These are phyloP conservation scores for Pycnomerus fuliginosus DNA, from an alignment of 2,888 invertebrate species.

Conservation along the genomic window DNA sequence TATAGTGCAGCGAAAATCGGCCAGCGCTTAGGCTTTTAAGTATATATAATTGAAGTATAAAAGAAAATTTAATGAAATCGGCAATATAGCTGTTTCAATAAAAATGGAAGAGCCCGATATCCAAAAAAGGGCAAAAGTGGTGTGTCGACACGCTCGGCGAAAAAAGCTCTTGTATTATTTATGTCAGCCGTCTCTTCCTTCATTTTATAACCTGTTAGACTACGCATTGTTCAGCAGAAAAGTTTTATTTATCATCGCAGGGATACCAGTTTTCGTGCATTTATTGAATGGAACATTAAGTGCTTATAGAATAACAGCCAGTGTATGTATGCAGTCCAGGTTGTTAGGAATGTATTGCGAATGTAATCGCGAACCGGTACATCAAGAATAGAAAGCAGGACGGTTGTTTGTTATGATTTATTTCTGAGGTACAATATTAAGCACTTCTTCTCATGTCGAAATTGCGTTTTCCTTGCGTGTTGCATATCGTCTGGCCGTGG, in stretches of 20 bases:
- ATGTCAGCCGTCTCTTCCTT: conserved; percentile 7
- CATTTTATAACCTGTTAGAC: conserved; percentile 34
- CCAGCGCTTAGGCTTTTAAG: too few species aligned
- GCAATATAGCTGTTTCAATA: too few species aligned
- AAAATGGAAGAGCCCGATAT: too few species aligned
- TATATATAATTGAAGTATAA: too few species aligned
- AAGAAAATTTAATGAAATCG: too few species aligned
- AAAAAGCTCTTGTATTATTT: background rate
- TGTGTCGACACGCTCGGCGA: too few species aligned
- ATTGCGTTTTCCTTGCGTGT: conserved; percentile 30
- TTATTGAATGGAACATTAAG: conserved; percentile 51
- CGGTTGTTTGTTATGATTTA: conserved; percentile 25
- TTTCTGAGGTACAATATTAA: conserved; percentile 1
- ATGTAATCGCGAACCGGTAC: conserved; percentile 35
- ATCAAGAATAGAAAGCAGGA: conserved; percentile 36
- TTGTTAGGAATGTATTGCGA: conserved; percentile 31
- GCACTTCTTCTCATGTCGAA: conserved; percentile 14
- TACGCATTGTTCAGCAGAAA: conserved; percentile 40
- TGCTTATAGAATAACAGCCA: conserved; percentile 34
- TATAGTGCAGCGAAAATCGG: too few species aligned
- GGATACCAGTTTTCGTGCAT: conserved; percentile 49
- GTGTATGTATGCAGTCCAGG: conserved; percentile 29
- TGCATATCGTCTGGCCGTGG: conserved; percentile 35
- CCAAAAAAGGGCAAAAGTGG: too few species aligned
- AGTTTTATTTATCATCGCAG: conserved; percentile 45